phyloP scores from a whole-genome alignment of 2,113 vertebrate species.

The Neoarius graeffei region DNA sequence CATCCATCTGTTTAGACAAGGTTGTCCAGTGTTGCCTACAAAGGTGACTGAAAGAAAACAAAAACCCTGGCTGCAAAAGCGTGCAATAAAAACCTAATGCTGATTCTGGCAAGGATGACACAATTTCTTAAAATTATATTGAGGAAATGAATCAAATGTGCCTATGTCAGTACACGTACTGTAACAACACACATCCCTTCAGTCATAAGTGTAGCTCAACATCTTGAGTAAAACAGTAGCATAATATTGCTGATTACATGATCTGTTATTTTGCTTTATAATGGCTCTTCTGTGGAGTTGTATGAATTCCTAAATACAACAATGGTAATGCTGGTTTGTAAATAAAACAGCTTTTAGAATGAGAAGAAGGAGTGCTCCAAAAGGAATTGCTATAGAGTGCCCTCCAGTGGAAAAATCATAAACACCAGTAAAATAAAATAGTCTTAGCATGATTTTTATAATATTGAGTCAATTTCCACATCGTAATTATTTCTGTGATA shows the following conservation, averaged over 20 bases:
- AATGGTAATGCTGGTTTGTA: background rate
- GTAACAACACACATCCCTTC: background rate
- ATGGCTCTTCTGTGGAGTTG: background rate
- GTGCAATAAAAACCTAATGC: background rate
- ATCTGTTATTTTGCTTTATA: background rate
- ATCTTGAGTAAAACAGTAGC: background rate
- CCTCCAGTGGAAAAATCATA: constrained; percentile 49
- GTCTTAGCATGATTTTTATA: background rate
- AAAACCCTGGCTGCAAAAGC: background rate
- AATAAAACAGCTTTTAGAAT: background rate
- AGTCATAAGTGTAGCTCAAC: background rate
- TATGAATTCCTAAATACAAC: background rate
- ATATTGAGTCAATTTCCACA: background rate
- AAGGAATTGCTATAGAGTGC: constrained; percentile 29
- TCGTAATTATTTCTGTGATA: background rate
- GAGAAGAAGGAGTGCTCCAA: background rate
- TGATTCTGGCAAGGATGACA: background rate
- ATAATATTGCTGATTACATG: background rate
- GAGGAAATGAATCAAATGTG: background rate
- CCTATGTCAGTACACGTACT: background rate
- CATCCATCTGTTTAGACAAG: constrained; percentile 47
- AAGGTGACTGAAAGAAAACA: constrained; percentile 33
- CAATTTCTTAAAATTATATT: background rate
- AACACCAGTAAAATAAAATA: background rate
- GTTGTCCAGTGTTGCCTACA: constrained; percentile 23